Base-by-base conservation (phyloP, 2,888 invertebrate species). In the Leucania comma region DNA sequence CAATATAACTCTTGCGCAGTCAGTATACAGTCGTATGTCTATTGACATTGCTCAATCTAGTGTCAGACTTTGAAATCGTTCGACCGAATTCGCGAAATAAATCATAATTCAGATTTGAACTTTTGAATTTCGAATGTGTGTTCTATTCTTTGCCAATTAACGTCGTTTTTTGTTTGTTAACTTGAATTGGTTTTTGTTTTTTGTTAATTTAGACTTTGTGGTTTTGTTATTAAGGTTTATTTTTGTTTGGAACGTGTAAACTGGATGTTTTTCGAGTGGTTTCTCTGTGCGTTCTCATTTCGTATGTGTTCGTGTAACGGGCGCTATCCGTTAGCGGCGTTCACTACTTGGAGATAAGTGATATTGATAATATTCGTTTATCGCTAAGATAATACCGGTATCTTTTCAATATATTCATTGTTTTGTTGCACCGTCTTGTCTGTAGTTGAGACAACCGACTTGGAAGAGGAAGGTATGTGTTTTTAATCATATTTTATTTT, bases 291-390 rank as follows among this genome's bases (percentile, higher is more conserved):
- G 74, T 68, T 53, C 83, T 70, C 79, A 79, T 75, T 81, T 65
- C 54, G 57, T 68, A 35, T 51, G 53, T 51, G 29, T 56, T 20
- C 5, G 69, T 24, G 56, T 68, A 82, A 81, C 80, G 81, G 71
- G 60, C 81, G 79, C 59, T 79, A 77, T 71, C 46, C 81, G 81
- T 68, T 81, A 78, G 38, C 67, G 57, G 70, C 78, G 81, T 67
- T 81, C 26, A 57, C 63, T 54, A 66, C 77, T 67, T 64, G 1
- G 2, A 76, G 66, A 69, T 80, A 75, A 57, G 22, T 63, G 58
- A 10, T 50, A 17, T 4, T 20, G 78, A 81, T 78, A 68, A 70
- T 56, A 75, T 77, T 76, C 76, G 85, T 84, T 82, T 84, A 84
- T 84, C 81, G 29, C 29, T 48, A 3, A 60, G 80, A 85, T 84